Conservation (phyloP, 2,113 vertebrate species). For the Scopus umbretta region DNA sequence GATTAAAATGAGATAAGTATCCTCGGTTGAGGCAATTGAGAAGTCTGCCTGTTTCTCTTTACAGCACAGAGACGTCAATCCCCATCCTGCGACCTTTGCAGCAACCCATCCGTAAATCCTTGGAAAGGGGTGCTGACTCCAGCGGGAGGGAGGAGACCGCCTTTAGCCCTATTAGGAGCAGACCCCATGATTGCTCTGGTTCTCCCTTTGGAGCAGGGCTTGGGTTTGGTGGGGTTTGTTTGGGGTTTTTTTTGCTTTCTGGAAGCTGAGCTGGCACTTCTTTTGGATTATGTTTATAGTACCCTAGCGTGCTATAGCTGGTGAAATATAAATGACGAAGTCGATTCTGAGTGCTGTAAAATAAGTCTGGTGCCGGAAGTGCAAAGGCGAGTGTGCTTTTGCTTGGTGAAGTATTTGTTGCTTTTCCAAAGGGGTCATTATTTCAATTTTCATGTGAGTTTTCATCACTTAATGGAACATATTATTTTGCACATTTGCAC, state of each 20-base stretch:
- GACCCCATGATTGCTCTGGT: neutral
- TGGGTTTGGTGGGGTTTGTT: neutral
- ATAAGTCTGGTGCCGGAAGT: constrained; percentile 23
- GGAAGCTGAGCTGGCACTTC: constrained; percentile 51
- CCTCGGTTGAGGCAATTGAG: neutral
- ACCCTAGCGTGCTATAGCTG: constrained; percentile 42
- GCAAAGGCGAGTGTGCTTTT: neutral
- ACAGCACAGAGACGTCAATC: neutral
- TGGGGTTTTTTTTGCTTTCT: neutral
- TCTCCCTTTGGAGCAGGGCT: neutral
- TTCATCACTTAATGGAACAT: constrained; percentile 19
- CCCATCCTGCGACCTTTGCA: neutral
- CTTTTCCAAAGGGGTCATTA: constrained; percentile 36
- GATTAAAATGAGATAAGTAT: constrained; percentile 26
- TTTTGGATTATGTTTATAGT: constrained; percentile 56
- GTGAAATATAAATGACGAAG: constrained; percentile 52
- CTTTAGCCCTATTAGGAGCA: neutral
- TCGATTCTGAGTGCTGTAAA: constrained; percentile 41
- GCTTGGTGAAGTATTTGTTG: constrained; percentile 38
- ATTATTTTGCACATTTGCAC: constrained; percentile 43
- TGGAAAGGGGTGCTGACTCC: neutral
- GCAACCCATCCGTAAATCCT: neutral
- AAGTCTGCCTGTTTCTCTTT: neutral
- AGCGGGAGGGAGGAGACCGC: rapidly evolving
- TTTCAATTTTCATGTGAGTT: constrained; percentile 54